phyloP scores from a whole-genome alignment of 2,797 vertebrate species.

The Botia almorhae region DNA sequence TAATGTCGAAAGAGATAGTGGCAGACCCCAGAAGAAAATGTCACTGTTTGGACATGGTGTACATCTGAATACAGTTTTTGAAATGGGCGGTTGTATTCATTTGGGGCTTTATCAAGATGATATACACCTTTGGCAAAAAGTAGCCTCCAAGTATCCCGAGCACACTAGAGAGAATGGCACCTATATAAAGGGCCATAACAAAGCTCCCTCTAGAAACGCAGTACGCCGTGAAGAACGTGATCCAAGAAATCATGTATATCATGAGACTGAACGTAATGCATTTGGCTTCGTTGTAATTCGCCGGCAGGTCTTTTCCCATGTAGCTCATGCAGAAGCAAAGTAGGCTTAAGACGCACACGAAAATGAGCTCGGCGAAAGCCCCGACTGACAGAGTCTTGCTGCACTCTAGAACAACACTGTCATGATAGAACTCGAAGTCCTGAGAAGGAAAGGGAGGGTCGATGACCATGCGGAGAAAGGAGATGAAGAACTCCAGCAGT shows the following conservation, averaged over 20 bases:
- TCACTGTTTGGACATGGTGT: constrained; percentile 82
- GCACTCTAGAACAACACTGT: constrained; percentile 77
- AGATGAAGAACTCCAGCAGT: constrained; percentile 65
- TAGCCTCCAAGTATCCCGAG: constrained; percentile 80
- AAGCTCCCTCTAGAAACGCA: constrained; percentile 75
- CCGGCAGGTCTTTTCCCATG: constrained; percentile 85
- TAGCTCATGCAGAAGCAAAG: constrained; percentile 84
- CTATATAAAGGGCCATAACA: constrained; percentile 73
- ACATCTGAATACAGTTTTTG: constrained; percentile 86
- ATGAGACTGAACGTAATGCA: constrained; percentile 83
- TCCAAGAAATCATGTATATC: constrained; percentile 82
- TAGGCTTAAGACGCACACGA: constrained; percentile 72
- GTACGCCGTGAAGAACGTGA: constrained; percentile 82
- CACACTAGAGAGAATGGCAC: constrained; percentile 79
- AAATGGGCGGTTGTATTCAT: constrained; percentile 83
- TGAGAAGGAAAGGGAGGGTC: constrained; percentile 63
- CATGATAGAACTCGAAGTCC: constrained; percentile 70
- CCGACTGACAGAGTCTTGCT: constrained; percentile 72
- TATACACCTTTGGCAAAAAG: constrained; percentile 85
- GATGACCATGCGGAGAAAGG: constrained; percentile 61
- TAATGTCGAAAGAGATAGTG: too few species aligned
- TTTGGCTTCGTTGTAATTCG: constrained; percentile 88
- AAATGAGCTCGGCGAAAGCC: constrained; percentile 66
- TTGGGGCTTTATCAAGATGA: constrained; percentile 79
- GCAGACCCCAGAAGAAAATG: neutral